Percentiles rank a stretch among this genome's conserved stretches.
phyloP scores from a whole-genome alignment of 2,888 invertebrate genomes.

The Epirrita christyi region DNA sequence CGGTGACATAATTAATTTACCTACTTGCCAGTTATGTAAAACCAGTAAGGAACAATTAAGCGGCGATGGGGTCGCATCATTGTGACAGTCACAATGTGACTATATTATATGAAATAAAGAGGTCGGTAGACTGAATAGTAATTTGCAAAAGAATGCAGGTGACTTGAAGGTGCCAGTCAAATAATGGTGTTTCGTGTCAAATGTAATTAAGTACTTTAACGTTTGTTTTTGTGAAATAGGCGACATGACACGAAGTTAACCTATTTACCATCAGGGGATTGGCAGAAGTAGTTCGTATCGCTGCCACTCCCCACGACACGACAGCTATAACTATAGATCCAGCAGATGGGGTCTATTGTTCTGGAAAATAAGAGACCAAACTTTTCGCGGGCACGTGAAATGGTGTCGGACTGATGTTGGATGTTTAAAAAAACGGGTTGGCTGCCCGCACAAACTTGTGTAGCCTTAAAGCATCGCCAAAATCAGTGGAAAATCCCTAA shows the following conservation, averaged over 20 bases:
- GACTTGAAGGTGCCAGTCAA: conserved; percentile 26
- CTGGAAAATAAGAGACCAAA: conserved; percentile 52
- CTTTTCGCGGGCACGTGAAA: conserved; percentile 48
- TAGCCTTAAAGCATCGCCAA: too few species aligned
- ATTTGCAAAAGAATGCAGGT: conserved; percentile 33
- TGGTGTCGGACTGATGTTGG: background rate
- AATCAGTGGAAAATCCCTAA: too few species aligned
- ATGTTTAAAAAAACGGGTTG: too few species aligned
- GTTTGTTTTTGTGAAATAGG: conserved; percentile 48
- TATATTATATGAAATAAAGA: too few species aligned
- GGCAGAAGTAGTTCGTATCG: conserved; percentile 46
- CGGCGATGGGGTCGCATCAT: too few species aligned
- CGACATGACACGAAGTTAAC: conserved; percentile 59
- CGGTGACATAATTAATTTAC: too few species aligned
- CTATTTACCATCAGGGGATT: conserved; percentile 54
- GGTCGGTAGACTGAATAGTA: background rate
- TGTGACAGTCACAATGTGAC: too few species aligned
- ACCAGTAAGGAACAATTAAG: too few species aligned
- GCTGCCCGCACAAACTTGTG: too few species aligned
- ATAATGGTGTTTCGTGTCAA: conserved; percentile 53
- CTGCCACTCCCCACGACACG: conserved; percentile 49
- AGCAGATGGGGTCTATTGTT: background rate
- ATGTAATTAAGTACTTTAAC: conserved; percentile 49
- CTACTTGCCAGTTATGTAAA: too few species aligned
- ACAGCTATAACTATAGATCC: conserved; percentile 7